Percentiles rank a stretch among this genome's conserved stretches.
phyloP scores from a whole-genome alignment of 2,797 vertebrate genomes.

The Sebastiscus albofasciatus region DNA sequence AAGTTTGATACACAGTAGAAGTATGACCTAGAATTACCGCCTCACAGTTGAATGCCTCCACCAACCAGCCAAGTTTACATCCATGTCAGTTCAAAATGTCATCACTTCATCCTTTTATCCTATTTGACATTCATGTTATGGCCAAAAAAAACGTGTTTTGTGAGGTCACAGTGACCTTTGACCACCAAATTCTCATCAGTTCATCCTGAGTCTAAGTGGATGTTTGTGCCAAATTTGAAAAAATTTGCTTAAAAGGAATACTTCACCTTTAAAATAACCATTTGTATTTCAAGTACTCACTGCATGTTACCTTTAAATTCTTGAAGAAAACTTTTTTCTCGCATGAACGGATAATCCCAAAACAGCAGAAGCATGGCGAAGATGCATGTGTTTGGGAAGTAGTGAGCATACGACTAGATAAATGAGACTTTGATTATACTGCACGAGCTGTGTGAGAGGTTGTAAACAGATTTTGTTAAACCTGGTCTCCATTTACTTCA shows the following conservation, averaged over 20 bases:
- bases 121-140: not conserved
- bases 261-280: too few relatives aligned
- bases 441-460: not conserved
- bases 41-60: not conserved
- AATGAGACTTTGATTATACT: too few relatives aligned
- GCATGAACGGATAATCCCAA: not conserved
- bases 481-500: not conserved
- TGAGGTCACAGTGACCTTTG: too few relatives aligned
- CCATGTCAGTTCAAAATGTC: not conserved
- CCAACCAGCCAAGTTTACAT: too few relatives aligned
- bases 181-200: too few relatives aligned
- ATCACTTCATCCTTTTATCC: not conserved
- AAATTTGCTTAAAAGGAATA: too few relatives aligned
- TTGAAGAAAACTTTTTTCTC: not conserved
- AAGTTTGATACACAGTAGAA: not conserved
- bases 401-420: not conserved
- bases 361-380: not conserved
- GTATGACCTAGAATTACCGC: not conserved
- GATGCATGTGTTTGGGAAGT: not conserved
- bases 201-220: too few relatives aligned
- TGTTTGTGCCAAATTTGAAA: too few relatives aligned
- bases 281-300: too few relatives aligned
- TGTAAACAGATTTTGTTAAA: not conserved
- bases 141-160: too few relatives aligned
- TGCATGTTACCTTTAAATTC: fast-evolving